Base-by-base conservation (phyloP, 2,113 vertebrate genomes). In the Craseonycteris thonglongyai region DNA sequence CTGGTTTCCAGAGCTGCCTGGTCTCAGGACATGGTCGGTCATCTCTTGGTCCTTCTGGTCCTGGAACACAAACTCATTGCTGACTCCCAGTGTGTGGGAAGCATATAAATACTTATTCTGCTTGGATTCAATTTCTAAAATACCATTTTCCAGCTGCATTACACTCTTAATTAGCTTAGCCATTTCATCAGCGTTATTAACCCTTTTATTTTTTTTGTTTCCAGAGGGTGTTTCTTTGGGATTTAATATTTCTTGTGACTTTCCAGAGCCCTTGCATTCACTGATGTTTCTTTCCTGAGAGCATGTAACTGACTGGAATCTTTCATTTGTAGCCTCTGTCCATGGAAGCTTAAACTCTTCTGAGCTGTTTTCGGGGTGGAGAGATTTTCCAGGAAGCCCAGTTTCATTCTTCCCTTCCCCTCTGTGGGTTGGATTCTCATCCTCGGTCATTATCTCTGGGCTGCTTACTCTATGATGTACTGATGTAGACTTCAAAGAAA, bases 101-200 rank as follows among this genome's bases (percentile, higher is more conserved):
- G 93, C 89, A 75, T 38, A 87, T 24, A 91, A 95, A 54, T 16
- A 93, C 96, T 92, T 94, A 69, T 8, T 92, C 54, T 98, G 93
- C 54, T 69, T 95, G 68, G 96, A 95, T 95, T 97, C 98, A 1
- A 97, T 97, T 98, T 98, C 97, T 83, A 97, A 58, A 66, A 95
- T 93, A 90, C 81, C 94, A 87, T 90, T 96, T 96, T 96, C 97
- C 76, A 98, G 79, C 58, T 95, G 95, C 74, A 78, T 45, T 26
- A 95, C 47, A 91, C 93, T 97, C 30, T 59, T 95, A 22, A 95
- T 95, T 47, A 97, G 74, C 71, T 94, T 96, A 58, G 90, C 94
- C 86, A 96, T 96, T 96, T 98, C 97, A 56, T 97, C 92, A 33
- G 72, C 54, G 40, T 45, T 72, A n/a, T 58, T 90, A 93, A 87